Base-by-base conservation (phyloP, 2,888 invertebrate species). In the Enoplolaimus lenunculus region DNA sequence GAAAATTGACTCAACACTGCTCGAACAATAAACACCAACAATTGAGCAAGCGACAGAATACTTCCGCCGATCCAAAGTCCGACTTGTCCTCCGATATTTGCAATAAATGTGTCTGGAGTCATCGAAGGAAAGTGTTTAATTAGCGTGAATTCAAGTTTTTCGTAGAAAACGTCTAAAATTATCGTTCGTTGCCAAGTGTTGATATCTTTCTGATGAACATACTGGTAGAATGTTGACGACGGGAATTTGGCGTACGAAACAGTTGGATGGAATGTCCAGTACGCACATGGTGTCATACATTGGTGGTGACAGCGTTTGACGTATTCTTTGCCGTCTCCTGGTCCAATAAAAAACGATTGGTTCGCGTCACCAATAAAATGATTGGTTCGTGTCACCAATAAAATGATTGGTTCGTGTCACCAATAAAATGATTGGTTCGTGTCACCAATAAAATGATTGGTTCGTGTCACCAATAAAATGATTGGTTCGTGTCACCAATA, bases 221-320 rank as follows among this genome's bases (percentile, higher is more conserved):
- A 57, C 26, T 57, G 57, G 26, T 57, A 57, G 21, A 57, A 26
- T 21, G 57, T 57, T 21, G 21, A 21, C 21, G 57, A 57, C 21
- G 57, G 77, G 65, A 78, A 75, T 28, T 71, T 74, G 7, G 77
- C 76, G 68, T 75, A 77, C 71, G 75, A 76, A 33, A 77, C 72
- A 65, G 75, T 73, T 71, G 76, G 75, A 70, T 73, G 71, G 69
- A 76, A 78, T 3, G 73, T 72, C 77, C 77, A 78, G 30, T 77
- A 75, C 21, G 73, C 70, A 59, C 78, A 78, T 1, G 77, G 77
- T 1, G 77, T 72, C 29, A 73, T 73, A 69, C 78, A 78, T 31
- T 74, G 71, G 13, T 71, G 70, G 70, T 75, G 75, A 69, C 77
- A 77, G 26, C 60, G 60, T 68, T 71, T 26, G 57, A 57, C 57